Base-by-base conservation (phyloP, 2,113 vertebrate species). In the Todiramphus chloris region DNA sequence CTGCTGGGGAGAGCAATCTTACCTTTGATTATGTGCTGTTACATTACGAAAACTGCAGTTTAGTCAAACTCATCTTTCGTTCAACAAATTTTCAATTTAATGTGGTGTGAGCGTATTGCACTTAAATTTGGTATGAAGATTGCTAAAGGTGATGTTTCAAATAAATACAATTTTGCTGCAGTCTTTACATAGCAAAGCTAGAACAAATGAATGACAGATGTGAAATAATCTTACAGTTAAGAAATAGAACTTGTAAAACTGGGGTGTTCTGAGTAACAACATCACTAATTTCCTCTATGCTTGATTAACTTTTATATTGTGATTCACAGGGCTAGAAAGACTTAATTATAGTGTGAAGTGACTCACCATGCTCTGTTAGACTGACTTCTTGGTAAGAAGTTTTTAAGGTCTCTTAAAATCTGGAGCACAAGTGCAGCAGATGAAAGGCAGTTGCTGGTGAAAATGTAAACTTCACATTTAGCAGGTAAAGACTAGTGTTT, bases 141-240 rank as follows among this genome's bases (percentile, higher is more conserved):
- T 92, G 82, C 58, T 74, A 83, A 81, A 92, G 93, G 59, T 96
- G 96, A 73, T 72, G 85, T 95, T 97, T 97, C 81, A 85, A 94
- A 96, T 59, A 94, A 94, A 82, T 59, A 35, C 35, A n/a, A 41
- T 46, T 89, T 92, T 95, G 77, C 66, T 68, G 76, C 94, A 86
- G 63, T 13, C 48, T 33, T 82, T 37, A 79, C 55, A 39, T 69
- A 69, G 62, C 30, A 15, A n/a, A 67, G 27, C 41, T 70, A 43
- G 48, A 93, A 88, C 63, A 85, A 79, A n/a, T 81, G 68, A 58
- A 28, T 35, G 72, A 31, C 62, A 55, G 60, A 51, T 14, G 16
- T 41, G 79, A 94, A 81, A 70, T 82, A 93, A 93, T 89, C 76
- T 95, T 74, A 70, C 64, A 58, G 87, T 79, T 50, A 44, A 79